A percentile compares a stretch with the other conserved stretches of the same genome.
phyloP scores from a whole-genome alignment of 35 echinoderm and acorn worm genomes.

The Lytechinus variegatus region DNA sequence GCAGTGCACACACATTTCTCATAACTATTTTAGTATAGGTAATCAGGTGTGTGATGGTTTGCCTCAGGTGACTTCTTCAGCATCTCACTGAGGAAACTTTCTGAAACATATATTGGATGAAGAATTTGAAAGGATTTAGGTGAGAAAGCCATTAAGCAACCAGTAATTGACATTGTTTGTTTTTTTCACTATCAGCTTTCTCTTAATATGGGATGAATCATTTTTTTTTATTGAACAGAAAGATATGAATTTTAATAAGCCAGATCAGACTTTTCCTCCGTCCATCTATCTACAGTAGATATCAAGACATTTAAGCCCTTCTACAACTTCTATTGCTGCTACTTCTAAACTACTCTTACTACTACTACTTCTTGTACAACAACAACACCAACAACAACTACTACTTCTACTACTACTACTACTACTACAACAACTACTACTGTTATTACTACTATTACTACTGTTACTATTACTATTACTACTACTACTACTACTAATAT shows the following conservation, averaged over 20 bases:
- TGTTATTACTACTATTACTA: too few species aligned
- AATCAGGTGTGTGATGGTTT: background rate
- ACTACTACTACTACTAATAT: too few species aligned
- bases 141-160: background rate
- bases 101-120: background rate
- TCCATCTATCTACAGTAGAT: background rate
- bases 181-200: too few species aligned
- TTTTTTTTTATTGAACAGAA: background rate
- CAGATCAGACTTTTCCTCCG: background rate
- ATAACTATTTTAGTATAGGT: background rate
- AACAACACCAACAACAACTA: too few species aligned
- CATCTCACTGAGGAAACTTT: background rate
- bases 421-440: too few species aligned
- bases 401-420: too few species aligned
- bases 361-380: too few species aligned
- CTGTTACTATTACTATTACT: too few species aligned
- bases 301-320: background rate
- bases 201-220: background rate
- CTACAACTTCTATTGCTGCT: too few species aligned
- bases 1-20: conserved; percentile 9
- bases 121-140: background rate
- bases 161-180: too few species aligned
- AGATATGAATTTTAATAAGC: too few species aligned
- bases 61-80: background rate
- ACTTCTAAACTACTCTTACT: too few species aligned